Evolutionary conservation across 2,888 invertebrate species (phyloP), one percentile per base, ranked within the genome.

Genomic region (Phania funesta): DNA sequence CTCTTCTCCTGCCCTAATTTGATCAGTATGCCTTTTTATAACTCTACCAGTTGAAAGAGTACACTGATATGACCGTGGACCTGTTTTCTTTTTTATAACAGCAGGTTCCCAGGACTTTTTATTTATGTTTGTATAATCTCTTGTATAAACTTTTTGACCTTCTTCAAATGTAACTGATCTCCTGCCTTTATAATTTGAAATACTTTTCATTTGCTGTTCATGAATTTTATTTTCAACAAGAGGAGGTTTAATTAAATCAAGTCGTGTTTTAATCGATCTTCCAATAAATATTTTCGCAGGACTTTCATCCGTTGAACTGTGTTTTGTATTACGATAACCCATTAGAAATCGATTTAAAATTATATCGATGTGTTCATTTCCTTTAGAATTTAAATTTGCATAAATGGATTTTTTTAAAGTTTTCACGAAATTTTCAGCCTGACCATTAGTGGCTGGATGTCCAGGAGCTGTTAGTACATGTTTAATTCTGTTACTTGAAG

Each of bases 21-120:
- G 56, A 38, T 58, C 56, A 35, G 35, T 65, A 48, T 80, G 80
- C 70, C 75, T 35, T 16, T 80, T 68, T 38, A 80, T 80, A 16
- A 64, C 32, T 64, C 75, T 68, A 1, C 68, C 48, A 22, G 32
- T 68, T 18, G 68, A 54, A 20, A 80, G 58, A 58, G 41, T 13
- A 52, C 80, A 80, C 13, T 62, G 32, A 58, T 75, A 75, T 13
- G 74, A 80, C 20, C 68, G 68, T 29, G 62, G 29, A 62, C 62
- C 44, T 2, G 4, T 62, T 38, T 24, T 35, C 1, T 80, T 46
- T 9, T 52, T 76, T 11, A 81, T 60, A 16, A 65, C 54, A 8
- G 81, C 67, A 13, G 76, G 44, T 8, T 65, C 22, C 64, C 75
- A 75, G 4, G 80, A 80, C 16, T 80, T 24, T 48, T 54, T 56